phyloP scores from a whole-genome alignment of 1,140 invertebrate genomes.

The Daktulosphaira vitifoliae region DNA sequence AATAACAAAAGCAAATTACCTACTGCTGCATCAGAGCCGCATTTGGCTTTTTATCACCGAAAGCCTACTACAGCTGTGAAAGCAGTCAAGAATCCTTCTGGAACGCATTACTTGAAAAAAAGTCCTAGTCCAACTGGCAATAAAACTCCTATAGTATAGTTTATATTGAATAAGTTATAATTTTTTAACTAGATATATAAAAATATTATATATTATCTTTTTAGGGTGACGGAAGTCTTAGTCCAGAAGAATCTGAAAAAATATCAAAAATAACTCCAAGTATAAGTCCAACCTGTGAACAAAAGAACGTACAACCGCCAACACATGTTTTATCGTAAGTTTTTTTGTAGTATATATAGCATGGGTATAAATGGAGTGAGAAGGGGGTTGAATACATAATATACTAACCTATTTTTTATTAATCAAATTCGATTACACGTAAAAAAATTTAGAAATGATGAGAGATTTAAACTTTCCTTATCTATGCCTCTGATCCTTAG shows the following conservation, averaged over 20 bases:
- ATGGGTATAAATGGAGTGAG: too few relatives aligned
- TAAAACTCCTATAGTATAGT: slow-evolving; percentile 21
- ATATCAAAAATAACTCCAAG: slow-evolving; percentile 13
- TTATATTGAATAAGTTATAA: background rate
- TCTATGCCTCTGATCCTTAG: too few relatives aligned
- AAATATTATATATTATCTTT: background rate
- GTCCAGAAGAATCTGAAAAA: slow-evolving; percentile 19
- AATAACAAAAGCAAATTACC: slow-evolving; percentile 24
- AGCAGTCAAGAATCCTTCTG: background rate
- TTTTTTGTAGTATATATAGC: too few relatives aligned
- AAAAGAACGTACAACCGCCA: slow-evolving; percentile 20
- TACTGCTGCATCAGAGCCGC: slow-evolving; percentile 19
- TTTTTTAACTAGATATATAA: too few relatives aligned
- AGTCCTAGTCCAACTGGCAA: slow-evolving; percentile 19
- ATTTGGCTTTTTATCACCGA: slow-evolving; percentile 26
- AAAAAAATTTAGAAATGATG: too few relatives aligned
- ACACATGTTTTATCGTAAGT: slow-evolving; percentile 19
- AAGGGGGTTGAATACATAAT: too few relatives aligned
- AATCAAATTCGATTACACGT: too few relatives aligned
- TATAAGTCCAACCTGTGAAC: slow-evolving; percentile 25
- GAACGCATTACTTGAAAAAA: slow-evolving; percentile 30
- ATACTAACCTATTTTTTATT: too few relatives aligned
- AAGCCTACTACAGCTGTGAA: slow-evolving; percentile 20
- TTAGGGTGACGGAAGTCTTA: slow-evolving; percentile 23
- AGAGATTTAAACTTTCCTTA: too few relatives aligned